Evolutionary conservation across 2,113 vertebrate species (phyloP).

Genomic region (Alethe castanea): DNA sequence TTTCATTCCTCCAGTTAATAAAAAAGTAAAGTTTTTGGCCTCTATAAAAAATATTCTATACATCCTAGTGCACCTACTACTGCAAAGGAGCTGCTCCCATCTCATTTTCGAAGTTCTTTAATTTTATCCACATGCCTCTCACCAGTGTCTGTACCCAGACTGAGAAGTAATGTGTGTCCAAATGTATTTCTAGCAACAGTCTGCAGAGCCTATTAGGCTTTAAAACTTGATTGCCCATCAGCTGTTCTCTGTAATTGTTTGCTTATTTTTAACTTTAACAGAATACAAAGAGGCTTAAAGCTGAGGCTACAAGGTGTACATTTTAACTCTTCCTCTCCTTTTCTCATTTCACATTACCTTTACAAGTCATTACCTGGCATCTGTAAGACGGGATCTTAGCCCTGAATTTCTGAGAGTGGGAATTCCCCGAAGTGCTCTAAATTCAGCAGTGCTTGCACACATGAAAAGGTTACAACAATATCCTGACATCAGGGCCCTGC

Average conservation of each 20-base stretch:
- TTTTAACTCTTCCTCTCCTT: not conserved
- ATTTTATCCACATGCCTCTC: slow-evolving; percentile 53
- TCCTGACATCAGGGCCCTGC: not conserved
- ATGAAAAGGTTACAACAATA: not conserved
- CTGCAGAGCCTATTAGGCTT: not conserved
- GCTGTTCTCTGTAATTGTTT: not conserved
- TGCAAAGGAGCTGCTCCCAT: not conserved
- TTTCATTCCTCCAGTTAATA: not conserved
- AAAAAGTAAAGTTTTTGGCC: not conserved
- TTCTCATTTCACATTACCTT: not conserved
- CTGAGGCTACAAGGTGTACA: not conserved
- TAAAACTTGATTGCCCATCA: not conserved
- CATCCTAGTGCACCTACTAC: not conserved
- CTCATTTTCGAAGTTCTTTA: slow-evolving; percentile 4
- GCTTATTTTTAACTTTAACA: not conserved
- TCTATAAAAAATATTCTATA: not conserved
- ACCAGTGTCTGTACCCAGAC: not conserved
- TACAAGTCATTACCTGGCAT: not conserved
- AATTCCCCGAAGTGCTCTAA: not conserved
- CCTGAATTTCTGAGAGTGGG: not conserved
- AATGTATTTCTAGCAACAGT: slow-evolving; percentile 28
- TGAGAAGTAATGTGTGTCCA: not conserved
- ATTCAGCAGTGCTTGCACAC: not conserved
- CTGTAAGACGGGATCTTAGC: not conserved
- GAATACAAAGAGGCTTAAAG: not conserved